Evolutionary conservation across 2,113 vertebrate species (phyloP).

Genomic region (Ibidorhyncha struthersii): DNA sequence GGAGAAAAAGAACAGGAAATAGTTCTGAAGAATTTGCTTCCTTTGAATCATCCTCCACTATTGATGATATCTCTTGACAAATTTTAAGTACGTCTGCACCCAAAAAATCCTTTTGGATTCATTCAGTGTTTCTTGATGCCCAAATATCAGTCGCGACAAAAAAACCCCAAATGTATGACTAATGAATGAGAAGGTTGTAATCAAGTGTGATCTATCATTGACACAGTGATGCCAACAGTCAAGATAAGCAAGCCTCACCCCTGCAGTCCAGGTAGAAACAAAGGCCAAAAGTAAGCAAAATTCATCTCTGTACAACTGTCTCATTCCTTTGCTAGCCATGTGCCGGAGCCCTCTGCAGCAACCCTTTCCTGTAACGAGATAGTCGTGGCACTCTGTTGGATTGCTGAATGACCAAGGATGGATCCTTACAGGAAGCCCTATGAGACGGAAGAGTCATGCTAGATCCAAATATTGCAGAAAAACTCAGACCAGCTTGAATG

Average conservation of each 20-base stretch:
- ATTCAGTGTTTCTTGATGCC: not conserved
- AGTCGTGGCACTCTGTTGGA: rapidly evolving
- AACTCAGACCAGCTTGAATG: not conserved
- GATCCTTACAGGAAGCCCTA: not conserved
- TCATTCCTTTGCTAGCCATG: not conserved
- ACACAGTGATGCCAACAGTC: not conserved
- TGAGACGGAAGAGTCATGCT: not conserved
- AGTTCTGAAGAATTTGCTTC: not conserved
- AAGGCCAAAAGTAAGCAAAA: not conserved
- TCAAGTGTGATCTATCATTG: not conserved
- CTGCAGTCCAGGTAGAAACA: not conserved
- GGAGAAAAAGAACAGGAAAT: not conserved
- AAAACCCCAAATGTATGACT: not conserved
- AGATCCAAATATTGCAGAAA: not conserved
- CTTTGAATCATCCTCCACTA: not conserved
- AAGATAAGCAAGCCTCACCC: not conserved
- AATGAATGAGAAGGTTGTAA: not conserved
- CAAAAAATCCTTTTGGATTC: not conserved
- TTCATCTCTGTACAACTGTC: not conserved
- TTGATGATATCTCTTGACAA: not conserved
- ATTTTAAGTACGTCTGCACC: not conserved
- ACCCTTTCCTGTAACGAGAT: rapidly evolving
- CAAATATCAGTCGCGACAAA: not conserved
- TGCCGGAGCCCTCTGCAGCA: not conserved
- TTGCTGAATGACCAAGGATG: not conserved